Evolutionary conservation across 2,797 vertebrate species (phyloP), one percentile per base, ranked within the genome.

Genomic region (Paratrypauchen microcephalus): DNA sequence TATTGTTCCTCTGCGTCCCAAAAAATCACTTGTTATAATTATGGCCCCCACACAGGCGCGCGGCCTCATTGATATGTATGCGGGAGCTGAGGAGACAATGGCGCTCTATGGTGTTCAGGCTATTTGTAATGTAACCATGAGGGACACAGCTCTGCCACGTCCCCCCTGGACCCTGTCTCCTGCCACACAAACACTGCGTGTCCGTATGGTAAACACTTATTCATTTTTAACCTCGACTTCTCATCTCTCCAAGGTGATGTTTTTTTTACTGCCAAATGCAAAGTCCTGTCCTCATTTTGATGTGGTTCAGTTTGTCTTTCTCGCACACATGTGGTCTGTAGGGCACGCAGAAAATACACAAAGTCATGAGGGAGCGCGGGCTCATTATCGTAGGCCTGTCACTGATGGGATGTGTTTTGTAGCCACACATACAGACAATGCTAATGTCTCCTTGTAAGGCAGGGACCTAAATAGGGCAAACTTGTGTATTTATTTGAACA

Each of bases 201-300:
- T 9, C n/a, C 32, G n/a, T 61, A 61, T 62, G 60, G 60, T 62
- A 80, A 74, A 94, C 95, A 95, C 94, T 96, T 95, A 95, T 96
- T 96, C 94, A 96, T 96, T 95, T 95, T 94, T 94, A 96, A 96
- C 95, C 91, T 92, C 89, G 86, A 87, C 90, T 94, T 93, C 89
- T 13, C 56, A 54, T 41, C 71, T 69, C 69, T 72, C 69, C 91
- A 91, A 87, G 87, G 91, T 97, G 95, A 86, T 81, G 66, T 56
- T 68, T 70, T 48, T 47, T 39, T 65, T 54, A 19, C 13, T 69
- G 66, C 54, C 58, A 41, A 28, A 64, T 61, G 69, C 57, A 23
- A 6, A 75, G 74, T 89, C 89, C 91, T 91, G 91, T 79, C 72
- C 93, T 74, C 68, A 66, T 89, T 66, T 77, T 76, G 70, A 59